Conservation (phyloP, 1,140 invertebrate species). For the Dolichoris vasculosae region DNA sequence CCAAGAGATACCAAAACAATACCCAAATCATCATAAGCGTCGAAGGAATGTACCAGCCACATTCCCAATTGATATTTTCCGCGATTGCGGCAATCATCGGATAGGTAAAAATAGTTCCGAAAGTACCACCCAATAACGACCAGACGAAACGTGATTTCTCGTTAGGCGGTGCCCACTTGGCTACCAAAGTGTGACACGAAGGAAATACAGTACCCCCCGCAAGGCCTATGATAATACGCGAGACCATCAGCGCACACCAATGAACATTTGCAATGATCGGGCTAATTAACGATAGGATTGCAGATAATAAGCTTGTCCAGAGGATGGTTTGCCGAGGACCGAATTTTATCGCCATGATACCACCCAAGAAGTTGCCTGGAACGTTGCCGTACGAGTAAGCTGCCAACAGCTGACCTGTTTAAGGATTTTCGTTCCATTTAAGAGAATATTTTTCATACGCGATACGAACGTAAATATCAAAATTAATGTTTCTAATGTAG, state of each 20-base stretch:
- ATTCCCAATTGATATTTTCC: slow-evolving; percentile 80
- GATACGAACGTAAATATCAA: too few species aligned
- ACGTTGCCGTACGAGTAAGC: slow-evolving; percentile 76
- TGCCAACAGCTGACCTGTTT: slow-evolving; percentile 77
- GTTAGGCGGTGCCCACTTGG: slow-evolving; percentile 81
- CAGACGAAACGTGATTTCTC: slow-evolving; percentile 84
- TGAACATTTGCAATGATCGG: slow-evolving; percentile 76
- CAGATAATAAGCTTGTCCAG: slow-evolving; percentile 77
- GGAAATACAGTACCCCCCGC: slow-evolving; percentile 81
- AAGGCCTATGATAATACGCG: slow-evolving; percentile 61
- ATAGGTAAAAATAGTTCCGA: slow-evolving; percentile 85
- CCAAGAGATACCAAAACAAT: slow-evolving; percentile 77
- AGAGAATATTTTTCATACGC: not conserved
- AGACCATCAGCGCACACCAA: slow-evolving; percentile 55
- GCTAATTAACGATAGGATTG: slow-evolving; percentile 79
- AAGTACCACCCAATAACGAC: slow-evolving; percentile 81
- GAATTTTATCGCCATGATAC: slow-evolving; percentile 80
- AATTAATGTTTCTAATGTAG: too few species aligned
- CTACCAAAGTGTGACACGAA: slow-evolving; percentile 79
- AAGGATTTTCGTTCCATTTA: not conserved
- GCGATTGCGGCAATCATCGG: slow-evolving; percentile 80
- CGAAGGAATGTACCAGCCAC: slow-evolving; percentile 83
- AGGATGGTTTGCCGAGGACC: slow-evolving; percentile 81
- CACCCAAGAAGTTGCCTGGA: slow-evolving; percentile 76
- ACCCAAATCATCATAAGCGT: slow-evolving; percentile 78